phyloP scores from a whole-genome alignment of 2,113 vertebrate genomes.

The Centropus bengalensis region DNA sequence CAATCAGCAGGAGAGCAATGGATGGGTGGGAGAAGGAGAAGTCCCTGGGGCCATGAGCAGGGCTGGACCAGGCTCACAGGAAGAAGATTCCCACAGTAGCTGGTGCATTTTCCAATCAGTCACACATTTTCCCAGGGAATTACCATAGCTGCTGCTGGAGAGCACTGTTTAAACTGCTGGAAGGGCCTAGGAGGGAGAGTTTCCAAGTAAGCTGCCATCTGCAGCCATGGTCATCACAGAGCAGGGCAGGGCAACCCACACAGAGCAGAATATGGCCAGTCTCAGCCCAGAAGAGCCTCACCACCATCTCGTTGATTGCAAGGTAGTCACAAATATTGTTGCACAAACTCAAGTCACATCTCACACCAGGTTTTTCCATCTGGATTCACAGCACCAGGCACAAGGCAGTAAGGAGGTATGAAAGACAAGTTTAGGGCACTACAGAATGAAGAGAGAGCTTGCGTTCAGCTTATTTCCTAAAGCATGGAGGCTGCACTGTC shows the following conservation, averaged over 20 bases:
- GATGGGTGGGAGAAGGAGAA: background rate
- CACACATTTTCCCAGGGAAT: background rate
- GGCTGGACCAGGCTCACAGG: background rate
- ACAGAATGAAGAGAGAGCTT: background rate
- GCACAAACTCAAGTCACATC: background rate
- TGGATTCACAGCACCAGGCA: background rate
- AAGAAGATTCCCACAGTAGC: background rate
- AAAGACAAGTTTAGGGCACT: background rate
- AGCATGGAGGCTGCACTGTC: accelerated
- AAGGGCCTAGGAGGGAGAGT: background rate
- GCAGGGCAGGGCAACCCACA: background rate
- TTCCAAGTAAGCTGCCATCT: background rate
- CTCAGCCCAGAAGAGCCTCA: background rate
- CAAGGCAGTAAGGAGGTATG: background rate
- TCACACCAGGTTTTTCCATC: background rate
- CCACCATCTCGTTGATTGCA: background rate
- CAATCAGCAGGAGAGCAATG: background rate
- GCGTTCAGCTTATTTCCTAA: background rate
- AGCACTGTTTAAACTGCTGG: background rate
- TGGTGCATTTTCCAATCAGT: accelerated
- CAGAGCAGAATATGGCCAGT: background rate
- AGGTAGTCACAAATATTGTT: accelerated
- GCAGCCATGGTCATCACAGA: background rate
- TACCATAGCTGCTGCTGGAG: background rate
- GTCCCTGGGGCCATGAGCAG: accelerated